A percentile compares a stretch with the other conserved stretches of the same genome.
Conservation (phyloP, 1,140 invertebrate species). For the Cotesia glomerata region DNA sequence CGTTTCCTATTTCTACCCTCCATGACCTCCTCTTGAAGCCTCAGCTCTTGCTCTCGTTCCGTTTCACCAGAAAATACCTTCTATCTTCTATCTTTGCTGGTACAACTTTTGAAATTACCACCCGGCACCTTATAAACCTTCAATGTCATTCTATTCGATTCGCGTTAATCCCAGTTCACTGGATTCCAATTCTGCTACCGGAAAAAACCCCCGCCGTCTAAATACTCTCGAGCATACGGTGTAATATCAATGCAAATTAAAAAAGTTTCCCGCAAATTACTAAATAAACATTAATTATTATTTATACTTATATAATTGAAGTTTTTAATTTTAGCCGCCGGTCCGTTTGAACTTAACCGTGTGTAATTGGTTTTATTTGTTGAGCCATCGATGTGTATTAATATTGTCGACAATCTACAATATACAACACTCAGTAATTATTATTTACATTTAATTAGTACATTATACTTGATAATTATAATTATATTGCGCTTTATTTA, state of each 20-base stretch:
- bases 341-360: too few relatives aligned
- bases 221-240: background rate
- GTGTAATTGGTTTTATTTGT: too few relatives aligned
- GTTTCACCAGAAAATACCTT: background rate
- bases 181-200: background rate
- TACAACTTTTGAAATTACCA: conserved; percentile 17
- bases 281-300: background rate
- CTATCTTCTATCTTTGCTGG: background rate
- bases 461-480: too few relatives aligned
- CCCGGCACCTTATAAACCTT: conserved; percentile 9
- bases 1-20: too few relatives aligned
- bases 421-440: too few relatives aligned
- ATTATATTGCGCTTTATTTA: too few relatives aligned
- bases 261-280: background rate
- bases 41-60: background rate
- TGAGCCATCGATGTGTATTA: too few relatives aligned
- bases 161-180: background rate
- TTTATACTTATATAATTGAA: too few relatives aligned
- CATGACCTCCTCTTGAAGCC: background rate
- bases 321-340: too few relatives aligned
- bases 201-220: background rate
- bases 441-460: too few relatives aligned
- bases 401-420: too few relatives aligned
- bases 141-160: conserved; percentile 15
- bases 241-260: background rate